Base-by-base conservation (phyloP, 2,888 invertebrate species). In the Brachyptera putata region DNA sequence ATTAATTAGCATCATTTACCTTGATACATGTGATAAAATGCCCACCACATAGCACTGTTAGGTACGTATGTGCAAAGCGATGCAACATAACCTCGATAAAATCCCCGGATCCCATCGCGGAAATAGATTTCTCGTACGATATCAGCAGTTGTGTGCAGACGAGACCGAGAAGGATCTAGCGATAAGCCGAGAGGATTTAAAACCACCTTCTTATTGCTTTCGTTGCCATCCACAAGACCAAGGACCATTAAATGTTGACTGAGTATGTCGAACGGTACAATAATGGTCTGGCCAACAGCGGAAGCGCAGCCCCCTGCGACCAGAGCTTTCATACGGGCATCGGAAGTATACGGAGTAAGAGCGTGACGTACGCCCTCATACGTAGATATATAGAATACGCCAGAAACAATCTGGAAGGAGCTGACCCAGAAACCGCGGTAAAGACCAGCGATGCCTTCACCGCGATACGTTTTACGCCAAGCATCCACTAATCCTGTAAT, bases 21-120 rank as follows among this genome's bases (percentile, higher is more conserved):
- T 84, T 95, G 93, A 75, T 95, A 96, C 43, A 89, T 79, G 66
- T 94, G 93, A 74, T 97, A 97, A 69, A 95, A 87, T 18, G 86
- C 89, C 97, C 97, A 98, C 96, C 97, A 97, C 48, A 96, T 81
- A n/a, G 95, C 96, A 16, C 94, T 95, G 75, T 95, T 96, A 13
- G 97, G 96, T 48, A 95, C 95, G 74, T 95, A 97, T 0, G 95
- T 89, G 67, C 90, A 87, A 11, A 98, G 76, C 25, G 96, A 96
- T 0, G 96, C 94, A 24, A 87, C 80, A 72, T 96, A 98, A 0
- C 97, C 97, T 61, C 95, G 79, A 75, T 97, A 98, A 75, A 95
- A 97, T 0, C 97, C 97, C 60, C 80, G 73, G 1, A 91, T 72
- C 0, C 97, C 96, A 75, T 95, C 92, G 61, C 83, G 78, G 56